Evolutionary conservation across 2,888 invertebrate species (phyloP).

Genomic region (Lamellibrachia satsuma): DNA sequence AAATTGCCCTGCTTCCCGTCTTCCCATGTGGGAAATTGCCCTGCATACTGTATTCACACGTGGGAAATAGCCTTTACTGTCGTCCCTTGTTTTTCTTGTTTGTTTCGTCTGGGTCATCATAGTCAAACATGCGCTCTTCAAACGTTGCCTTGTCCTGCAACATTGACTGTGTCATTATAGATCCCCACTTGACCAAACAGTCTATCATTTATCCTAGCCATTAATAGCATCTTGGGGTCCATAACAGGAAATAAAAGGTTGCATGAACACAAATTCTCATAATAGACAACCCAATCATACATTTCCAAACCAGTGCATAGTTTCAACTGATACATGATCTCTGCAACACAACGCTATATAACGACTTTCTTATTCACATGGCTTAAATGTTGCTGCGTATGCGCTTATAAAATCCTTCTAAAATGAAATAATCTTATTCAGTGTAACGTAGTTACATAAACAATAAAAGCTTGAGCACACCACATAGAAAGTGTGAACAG

Average conservation of each 20-base stretch:
- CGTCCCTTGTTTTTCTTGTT: neutral
- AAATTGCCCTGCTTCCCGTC: neutral
- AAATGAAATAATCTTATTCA: neutral
- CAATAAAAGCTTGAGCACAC: neutral
- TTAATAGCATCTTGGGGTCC: neutral
- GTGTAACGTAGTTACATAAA: neutral
- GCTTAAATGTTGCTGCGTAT: neutral
- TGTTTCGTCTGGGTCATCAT: neutral
- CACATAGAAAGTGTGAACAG: neutral
- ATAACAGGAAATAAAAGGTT: neutral
- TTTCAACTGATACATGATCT: neutral
- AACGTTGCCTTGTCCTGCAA: neutral
- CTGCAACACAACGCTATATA: neutral
- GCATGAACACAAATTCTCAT: neutral
- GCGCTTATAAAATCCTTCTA: neutral
- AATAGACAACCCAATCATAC: neutral
- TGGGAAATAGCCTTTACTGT: neutral
- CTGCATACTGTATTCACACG: neutral
- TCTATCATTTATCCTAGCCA: neutral
- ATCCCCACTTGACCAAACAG: neutral
- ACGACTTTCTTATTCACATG: neutral
- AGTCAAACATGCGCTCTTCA: neutral
- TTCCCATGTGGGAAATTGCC: neutral
- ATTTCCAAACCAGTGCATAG: neutral
- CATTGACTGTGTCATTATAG: neutral